These are phyloP conservation scores for Tonatia bakeri DNA, from an alignment of 2,113 vertebrate genomes.

Conservation along the genomic window DNA sequence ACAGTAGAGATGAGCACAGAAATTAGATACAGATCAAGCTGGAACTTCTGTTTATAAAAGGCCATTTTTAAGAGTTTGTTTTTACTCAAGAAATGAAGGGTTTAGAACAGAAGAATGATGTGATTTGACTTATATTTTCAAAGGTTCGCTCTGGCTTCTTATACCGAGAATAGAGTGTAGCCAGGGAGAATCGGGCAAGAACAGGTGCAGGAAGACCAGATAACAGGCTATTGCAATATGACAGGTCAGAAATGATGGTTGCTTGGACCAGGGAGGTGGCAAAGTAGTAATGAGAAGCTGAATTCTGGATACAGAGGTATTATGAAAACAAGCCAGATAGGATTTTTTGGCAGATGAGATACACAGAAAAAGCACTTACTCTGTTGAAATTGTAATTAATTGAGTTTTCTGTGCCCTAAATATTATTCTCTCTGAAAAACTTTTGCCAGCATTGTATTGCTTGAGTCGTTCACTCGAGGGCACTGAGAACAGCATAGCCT, in stretches of 20 bases:
- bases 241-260: background rate
- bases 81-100: background rate
- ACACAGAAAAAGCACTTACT: background rate
- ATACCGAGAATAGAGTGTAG: background rate
- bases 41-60: background rate
- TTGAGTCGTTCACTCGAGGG: background rate
- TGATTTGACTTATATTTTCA: background rate
- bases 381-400: background rate
- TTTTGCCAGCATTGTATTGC: background rate
- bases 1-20: background rate
- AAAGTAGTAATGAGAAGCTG: background rate
- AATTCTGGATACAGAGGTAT: background rate
- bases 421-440: background rate
- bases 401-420: background rate
- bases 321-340: background rate
- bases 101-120: background rate
- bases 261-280: background rate
- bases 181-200: fast-evolving
- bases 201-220: background rate
- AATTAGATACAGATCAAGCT: too few relatives aligned
- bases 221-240: fast-evolving
- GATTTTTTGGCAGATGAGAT: background rate
- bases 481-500: background rate
- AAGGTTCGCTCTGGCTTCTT: background rate
- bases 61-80: background rate